A percentile compares a stretch with the other conserved stretches of the same genome.
Conservation (phyloP, 2,888 invertebrate genomes). For the Gerosis bhagava region DNA sequence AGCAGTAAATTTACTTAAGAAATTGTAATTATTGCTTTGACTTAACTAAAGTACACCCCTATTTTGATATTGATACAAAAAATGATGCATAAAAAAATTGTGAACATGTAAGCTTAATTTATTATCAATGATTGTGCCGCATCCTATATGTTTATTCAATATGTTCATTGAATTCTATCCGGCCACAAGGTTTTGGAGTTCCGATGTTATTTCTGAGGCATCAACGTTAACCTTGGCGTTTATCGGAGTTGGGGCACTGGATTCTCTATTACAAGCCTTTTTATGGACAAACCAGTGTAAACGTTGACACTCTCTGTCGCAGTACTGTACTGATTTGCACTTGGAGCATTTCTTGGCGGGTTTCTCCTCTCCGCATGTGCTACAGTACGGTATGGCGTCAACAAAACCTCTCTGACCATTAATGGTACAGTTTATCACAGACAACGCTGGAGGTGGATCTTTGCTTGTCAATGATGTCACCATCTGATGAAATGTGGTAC, state of each 20-base stretch:
- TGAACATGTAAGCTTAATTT: conserved; percentile 11
- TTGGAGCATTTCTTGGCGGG: conserved; percentile 97
- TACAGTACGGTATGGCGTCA: conserved; percentile 86
- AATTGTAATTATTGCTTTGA: no score
- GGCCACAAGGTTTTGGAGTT: conserved; percentile 76
- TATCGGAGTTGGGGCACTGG: conserved; percentile 57
- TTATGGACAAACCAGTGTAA: conserved; percentile 96
- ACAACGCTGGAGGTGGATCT: conserved; percentile 87
- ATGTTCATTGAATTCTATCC: conserved; percentile 45
- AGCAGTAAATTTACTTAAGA: no score
- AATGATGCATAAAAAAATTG: conserved; percentile 8
- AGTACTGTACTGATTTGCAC: conserved; percentile 96
- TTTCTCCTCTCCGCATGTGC: conserved; percentile 94
- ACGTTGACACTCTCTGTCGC: conserved; percentile 96
- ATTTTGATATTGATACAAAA: conserved; percentile 12
- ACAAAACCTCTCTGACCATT: conserved; percentile 94
- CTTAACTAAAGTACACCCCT: no score
- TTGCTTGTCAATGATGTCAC: conserved; percentile 89
- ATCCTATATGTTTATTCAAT: conserved; percentile 11
- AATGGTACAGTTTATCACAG: conserved; percentile 90
- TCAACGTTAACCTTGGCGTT: conserved; percentile 60
- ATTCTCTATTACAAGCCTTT: conserved; percentile 89
- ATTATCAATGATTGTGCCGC: conserved; percentile 20
- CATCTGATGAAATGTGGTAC: conserved; percentile 94
- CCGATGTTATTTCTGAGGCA: conserved; percentile 70